Evolutionary conservation across 2,113 vertebrate genomes (phyloP).

Genomic region (Vimba vimba): DNA sequence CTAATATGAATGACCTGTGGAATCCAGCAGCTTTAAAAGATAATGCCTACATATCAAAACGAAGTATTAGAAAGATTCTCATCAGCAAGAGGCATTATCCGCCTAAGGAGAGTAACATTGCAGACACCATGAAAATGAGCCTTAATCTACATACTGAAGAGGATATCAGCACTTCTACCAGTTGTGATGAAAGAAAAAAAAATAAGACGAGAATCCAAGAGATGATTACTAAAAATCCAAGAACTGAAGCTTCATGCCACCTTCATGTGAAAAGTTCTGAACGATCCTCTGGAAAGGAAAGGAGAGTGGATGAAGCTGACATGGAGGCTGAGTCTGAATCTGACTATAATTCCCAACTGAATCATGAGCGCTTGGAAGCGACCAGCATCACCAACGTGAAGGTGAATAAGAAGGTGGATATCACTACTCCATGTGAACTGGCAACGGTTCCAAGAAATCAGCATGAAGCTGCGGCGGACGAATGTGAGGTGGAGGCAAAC

Average conservation of each 20-base stretch:
- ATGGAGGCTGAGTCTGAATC: background rate
- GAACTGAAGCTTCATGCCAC: slow-evolving; percentile 61
- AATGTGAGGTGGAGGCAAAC: background rate
- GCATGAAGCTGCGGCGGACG: background rate
- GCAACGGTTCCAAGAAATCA: background rate
- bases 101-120: slow-evolving; percentile 37
- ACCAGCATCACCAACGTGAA: background rate
- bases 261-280: slow-evolving; percentile 61
- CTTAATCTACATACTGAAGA: background rate
- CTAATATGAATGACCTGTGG: slow-evolving; percentile 27
- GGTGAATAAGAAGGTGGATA: slow-evolving; percentile 31
- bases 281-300: slow-evolving; percentile 48
- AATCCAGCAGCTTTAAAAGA: slow-evolving; percentile 42
- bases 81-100: slow-evolving; percentile 40
- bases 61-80: slow-evolving; percentile 58
- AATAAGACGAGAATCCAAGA: background rate
- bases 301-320: slow-evolving; percentile 18
- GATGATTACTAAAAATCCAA: slow-evolving; percentile 53
- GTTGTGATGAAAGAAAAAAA: slow-evolving; percentile 49
- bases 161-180: background rate
- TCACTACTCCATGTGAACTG: background rate
- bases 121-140: background rate
- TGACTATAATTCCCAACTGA: background rate
- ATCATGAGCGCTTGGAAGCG: background rate
- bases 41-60: slow-evolving; percentile 60